These are phyloP conservation scores for Formica selysi DNA, from an alignment of 1,140 invertebrate species.

Conservation along the genomic window DNA sequence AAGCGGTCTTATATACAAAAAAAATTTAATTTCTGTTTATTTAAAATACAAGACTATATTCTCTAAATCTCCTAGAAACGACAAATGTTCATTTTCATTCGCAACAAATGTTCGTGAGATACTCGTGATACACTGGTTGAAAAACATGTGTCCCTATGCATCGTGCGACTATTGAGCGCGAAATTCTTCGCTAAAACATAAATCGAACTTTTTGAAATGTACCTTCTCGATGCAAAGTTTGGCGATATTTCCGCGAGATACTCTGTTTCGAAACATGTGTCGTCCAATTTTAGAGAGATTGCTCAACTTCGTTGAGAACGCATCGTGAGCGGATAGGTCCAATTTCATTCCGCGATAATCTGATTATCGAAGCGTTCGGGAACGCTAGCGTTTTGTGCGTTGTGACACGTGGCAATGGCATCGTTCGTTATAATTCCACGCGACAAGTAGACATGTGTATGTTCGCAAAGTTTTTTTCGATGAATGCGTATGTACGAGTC, in stretches of 20 bases:
- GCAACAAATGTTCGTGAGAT: neutral
- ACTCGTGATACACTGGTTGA: neutral
- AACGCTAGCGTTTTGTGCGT: constrained; percentile 3
- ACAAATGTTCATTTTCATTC: too few species aligned
- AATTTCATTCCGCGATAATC: constrained; percentile 56
- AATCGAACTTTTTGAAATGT: constrained; percentile 12
- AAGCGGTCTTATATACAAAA: neutral
- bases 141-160: neutral
- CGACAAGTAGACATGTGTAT: constrained; percentile 8
- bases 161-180: neutral
- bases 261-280: constrained; percentile 7
- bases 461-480: neutral
- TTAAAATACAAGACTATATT: neutral
- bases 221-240: constrained; percentile 7
- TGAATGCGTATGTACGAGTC: too few species aligned
- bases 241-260: constrained; percentile 8
- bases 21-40: neutral
- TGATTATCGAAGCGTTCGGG: constrained; percentile 41
- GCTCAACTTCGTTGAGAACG: constrained; percentile 27
- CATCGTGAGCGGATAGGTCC: neutral
- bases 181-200: constrained; percentile 30
- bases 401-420: constrained; percentile 49
- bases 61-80: neutral
- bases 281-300: constrained; percentile 53
- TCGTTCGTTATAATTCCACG: constrained; percentile 39